Percentiles rank a stretch among this genome's conserved stretches.
These are phyloP conservation scores for Tadarida brasiliensis DNA, from an alignment of 2,797 vertebrate genomes.

Conservation along the genomic window DNA sequence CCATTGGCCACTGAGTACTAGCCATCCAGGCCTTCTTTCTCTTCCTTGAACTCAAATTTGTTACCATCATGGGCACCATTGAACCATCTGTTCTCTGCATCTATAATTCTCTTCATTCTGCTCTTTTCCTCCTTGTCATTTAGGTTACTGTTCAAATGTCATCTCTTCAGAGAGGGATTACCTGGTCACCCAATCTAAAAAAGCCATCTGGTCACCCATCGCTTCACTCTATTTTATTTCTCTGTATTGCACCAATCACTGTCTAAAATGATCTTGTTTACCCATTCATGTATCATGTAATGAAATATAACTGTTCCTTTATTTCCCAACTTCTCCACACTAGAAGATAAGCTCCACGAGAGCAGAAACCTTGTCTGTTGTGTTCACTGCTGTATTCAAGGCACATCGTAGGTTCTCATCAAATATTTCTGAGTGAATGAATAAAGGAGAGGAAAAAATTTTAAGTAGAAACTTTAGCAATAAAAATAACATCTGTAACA, in stretches of 20 bases:
- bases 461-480: conserved; percentile 35
- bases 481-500: conserved; percentile 66
- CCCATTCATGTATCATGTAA: neutral
- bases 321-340: neutral
- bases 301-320: neutral
- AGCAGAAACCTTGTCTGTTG: neutral
- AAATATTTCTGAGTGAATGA: conserved; percentile 50
- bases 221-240: neutral
- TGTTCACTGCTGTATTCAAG: neutral
- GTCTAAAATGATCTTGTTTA: neutral
- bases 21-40: neutral
- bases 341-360: neutral
- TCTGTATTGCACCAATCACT: neutral
- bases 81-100: neutral
- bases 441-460: neutral
- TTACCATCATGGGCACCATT: neutral
- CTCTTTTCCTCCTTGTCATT: neutral
- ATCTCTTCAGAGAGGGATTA: conserved; percentile 12
- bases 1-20: neutral
- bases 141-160: conserved; percentile 4
- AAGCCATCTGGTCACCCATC: neutral
- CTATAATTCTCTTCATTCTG: neutral
- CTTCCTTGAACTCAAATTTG: conserved; percentile 5
- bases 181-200: neutral
- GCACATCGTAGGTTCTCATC: neutral